These are phyloP conservation scores for Agriopis leucophaearia DNA, from an alignment of 2,888 invertebrate species.

Conservation along the genomic window DNA sequence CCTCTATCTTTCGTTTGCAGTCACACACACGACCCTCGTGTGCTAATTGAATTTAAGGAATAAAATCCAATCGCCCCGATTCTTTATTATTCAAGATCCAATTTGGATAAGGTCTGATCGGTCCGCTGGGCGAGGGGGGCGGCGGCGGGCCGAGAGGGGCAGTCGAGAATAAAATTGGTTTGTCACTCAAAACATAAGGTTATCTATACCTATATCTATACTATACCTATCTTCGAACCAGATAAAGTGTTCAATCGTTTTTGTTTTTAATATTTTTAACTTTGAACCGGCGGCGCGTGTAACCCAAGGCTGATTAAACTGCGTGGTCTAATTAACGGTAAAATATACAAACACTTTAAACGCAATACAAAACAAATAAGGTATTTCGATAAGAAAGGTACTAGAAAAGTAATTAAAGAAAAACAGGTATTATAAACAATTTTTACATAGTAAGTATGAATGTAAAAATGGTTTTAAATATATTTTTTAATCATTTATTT, in stretches of 20 bases:
- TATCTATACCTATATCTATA: slow-evolving; percentile 52
- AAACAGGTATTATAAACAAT: too few species aligned
- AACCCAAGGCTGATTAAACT: slow-evolving; percentile 19
- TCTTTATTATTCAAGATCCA: slow-evolving; percentile 88
- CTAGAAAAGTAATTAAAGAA: too few species aligned
- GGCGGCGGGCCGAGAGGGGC: slow-evolving; percentile 70
- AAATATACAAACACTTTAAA: neutral
- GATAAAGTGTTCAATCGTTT: slow-evolving; percentile 38
- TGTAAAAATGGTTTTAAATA: too few species aligned
- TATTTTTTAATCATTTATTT: too few species aligned
- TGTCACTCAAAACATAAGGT: slow-evolving; percentile 87
- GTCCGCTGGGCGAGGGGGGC: slow-evolving; percentile 70
- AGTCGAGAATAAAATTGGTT: slow-evolving; percentile 86
- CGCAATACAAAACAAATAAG: neutral
- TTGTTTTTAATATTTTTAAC: slow-evolving; percentile 27
- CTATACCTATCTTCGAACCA: slow-evolving; percentile 46
- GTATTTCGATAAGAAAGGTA: neutral
- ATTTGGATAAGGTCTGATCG: slow-evolving; percentile 87
- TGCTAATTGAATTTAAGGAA: slow-evolving; percentile 88
- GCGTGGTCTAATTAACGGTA: slow-evolving; percentile 18
- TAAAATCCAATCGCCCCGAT: slow-evolving; percentile 87
- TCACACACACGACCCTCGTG: slow-evolving; percentile 84
- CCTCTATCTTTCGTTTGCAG: slow-evolving; percentile 85
- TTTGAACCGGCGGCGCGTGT: slow-evolving; percentile 22
- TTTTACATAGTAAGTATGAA: too few species aligned